These are phyloP conservation scores for Macrocentrus cingulum DNA, from an alignment of 1,140 invertebrate genomes.

Conservation along the genomic window DNA sequence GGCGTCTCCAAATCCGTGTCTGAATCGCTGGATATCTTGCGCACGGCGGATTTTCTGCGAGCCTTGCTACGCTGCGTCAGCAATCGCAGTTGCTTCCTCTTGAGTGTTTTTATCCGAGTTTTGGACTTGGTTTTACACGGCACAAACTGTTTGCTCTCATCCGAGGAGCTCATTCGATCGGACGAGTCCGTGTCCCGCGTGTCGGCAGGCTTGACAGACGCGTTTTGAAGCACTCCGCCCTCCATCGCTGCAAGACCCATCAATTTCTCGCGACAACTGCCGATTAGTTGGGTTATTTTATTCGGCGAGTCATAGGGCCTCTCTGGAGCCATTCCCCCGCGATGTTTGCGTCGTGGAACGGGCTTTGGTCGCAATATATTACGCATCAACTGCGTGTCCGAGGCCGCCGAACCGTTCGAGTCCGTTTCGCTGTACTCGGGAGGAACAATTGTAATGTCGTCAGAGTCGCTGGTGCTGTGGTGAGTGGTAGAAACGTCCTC, in stretches of 20 bases:
- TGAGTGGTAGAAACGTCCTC: slow-evolving; percentile 42
- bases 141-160: slow-evolving; percentile 20
- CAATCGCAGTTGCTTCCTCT: slow-evolving; percentile 40
- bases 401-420: slow-evolving; percentile 44
- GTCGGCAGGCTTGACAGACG: neutral
- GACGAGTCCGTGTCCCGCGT: slow-evolving; percentile 2
- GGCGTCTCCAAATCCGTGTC: slow-evolving; percentile 29
- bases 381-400: slow-evolving; percentile 30
- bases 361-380: slow-evolving; percentile 36
- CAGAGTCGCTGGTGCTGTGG: slow-evolving; percentile 45
- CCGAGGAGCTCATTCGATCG: slow-evolving; percentile 4
- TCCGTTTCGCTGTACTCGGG: slow-evolving; percentile 41
- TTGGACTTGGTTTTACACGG: slow-evolving; percentile 44
- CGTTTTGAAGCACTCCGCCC: slow-evolving; percentile 26
- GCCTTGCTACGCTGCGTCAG: slow-evolving; percentile 31
- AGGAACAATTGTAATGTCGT: slow-evolving; percentile 38
- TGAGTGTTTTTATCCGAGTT: slow-evolving; percentile 40
- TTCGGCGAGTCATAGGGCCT: slow-evolving; percentile 48
- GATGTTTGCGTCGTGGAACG: slow-evolving; percentile 24
- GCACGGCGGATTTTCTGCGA: slow-evolving; percentile 39
- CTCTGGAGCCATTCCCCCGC: slow-evolving; percentile 36
- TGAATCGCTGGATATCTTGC: slow-evolving; percentile 39
- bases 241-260: slow-evolving; percentile 50
- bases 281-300: slow-evolving; percentile 51
- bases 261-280: slow-evolving; percentile 49